Percentiles rank a stretch among this genome's conserved stretches.
These are phyloP conservation scores for Poecilia velifera DNA, from an alignment of 2,797 vertebrate genomes.

Conservation along the genomic window DNA sequence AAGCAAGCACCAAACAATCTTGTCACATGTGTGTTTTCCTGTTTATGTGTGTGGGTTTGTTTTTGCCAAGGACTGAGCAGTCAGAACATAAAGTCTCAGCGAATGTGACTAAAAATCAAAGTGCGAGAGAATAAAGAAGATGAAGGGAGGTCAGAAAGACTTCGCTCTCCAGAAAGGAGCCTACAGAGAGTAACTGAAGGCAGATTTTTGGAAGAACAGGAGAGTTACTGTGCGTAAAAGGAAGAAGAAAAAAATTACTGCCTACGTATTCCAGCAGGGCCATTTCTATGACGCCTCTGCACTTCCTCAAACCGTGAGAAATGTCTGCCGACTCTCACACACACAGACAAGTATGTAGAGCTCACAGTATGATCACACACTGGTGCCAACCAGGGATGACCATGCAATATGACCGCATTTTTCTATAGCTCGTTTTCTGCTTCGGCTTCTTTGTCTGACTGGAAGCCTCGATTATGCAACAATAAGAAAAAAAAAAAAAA, in stretches of 20 bases:
- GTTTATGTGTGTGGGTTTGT: background rate
- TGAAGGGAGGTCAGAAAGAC: background rate
- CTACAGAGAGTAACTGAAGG: slow-evolving; percentile 49
- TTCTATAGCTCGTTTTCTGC: background rate
- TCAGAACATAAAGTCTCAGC: slow-evolving; percentile 17
- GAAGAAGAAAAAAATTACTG: slow-evolving; percentile 31
- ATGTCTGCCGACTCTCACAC: slow-evolving; percentile 43
- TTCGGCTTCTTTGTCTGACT: background rate
- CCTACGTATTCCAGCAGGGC: slow-evolving; percentile 70
- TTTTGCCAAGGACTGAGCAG: slow-evolving; percentile 18
- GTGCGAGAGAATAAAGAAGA: background rate
- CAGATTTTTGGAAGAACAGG: slow-evolving; percentile 37
- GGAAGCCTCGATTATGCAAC: background rate
- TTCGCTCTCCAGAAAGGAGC: slow-evolving; percentile 30
- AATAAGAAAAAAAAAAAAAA: background rate
- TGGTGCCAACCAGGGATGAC: slow-evolving; percentile 26
- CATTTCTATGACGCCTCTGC: slow-evolving; percentile 68
- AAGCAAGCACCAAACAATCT: background rate
- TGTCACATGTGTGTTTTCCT: background rate
- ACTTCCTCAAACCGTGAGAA: slow-evolving; percentile 76
- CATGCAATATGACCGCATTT: slow-evolving; percentile 12
- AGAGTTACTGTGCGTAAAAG: slow-evolving; percentile 19
- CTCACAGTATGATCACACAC: slow-evolving; percentile 22
- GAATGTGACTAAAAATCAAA: slow-evolving; percentile 28
- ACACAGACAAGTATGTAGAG: slow-evolving; percentile 1